Conservation (phyloP, 2,888 invertebrate genomes). For the Plagiodera versicolora region DNA sequence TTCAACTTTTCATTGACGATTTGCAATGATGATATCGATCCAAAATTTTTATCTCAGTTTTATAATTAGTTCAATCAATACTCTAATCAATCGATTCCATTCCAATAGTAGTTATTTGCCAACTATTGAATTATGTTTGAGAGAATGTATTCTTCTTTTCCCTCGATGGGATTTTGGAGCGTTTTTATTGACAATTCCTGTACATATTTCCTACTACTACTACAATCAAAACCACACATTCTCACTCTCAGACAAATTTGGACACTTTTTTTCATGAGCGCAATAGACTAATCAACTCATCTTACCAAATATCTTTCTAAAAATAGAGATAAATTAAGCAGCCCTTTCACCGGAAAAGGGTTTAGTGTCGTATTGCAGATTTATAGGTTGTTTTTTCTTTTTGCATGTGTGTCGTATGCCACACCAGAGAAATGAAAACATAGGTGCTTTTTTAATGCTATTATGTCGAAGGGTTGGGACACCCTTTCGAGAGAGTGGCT, state of each 20-base stretch:
- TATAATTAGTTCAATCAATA: too few relatives aligned
- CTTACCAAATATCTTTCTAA: slow-evolving; percentile 28
- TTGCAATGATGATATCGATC: too few relatives aligned
- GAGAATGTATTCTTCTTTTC: too few relatives aligned
- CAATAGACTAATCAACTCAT: slow-evolving; percentile 17
- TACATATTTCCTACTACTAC: not conserved
- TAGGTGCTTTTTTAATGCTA: slow-evolving; percentile 14
- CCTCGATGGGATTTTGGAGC: too few relatives aligned
- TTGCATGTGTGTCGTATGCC: slow-evolving; percentile 32
- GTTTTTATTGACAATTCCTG: not conserved
- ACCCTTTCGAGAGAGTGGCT: not conserved
- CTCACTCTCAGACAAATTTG: slow-evolving; percentile 15
- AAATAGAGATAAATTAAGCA: slow-evolving; percentile 30
- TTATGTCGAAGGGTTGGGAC: slow-evolving; percentile 20
- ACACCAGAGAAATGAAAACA: slow-evolving; percentile 23
- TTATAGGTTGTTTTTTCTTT: slow-evolving; percentile 36
- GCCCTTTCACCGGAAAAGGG: slow-evolving; percentile 37
- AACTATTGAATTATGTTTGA: too few relatives aligned
- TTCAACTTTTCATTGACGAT: too few relatives aligned
- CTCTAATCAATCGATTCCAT: too few relatives aligned
- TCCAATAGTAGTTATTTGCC: too few relatives aligned
- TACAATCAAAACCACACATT: not conserved
- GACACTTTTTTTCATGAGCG: slow-evolving; percentile 2
- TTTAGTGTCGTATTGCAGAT: slow-evolving; percentile 40
- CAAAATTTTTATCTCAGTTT: too few relatives aligned